phyloP scores from a whole-genome alignment of 2,113 vertebrate species.

The Blennius ocellaris region DNA sequence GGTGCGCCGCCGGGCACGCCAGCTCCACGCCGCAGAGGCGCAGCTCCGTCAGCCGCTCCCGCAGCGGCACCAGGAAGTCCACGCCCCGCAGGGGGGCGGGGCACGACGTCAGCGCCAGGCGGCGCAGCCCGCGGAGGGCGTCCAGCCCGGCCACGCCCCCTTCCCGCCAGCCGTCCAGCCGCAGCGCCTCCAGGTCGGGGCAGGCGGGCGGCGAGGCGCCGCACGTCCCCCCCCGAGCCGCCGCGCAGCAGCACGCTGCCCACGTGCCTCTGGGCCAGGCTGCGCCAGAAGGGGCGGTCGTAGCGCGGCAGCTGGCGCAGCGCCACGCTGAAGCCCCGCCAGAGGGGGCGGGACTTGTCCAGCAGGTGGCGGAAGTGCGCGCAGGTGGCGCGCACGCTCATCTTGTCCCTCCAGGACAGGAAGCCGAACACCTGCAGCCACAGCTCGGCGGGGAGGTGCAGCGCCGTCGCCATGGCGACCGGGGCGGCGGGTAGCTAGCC shows the following conservation, averaged over 20 bases:
- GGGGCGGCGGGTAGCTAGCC: too few relatives aligned
- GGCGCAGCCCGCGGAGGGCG: slow-evolving; percentile 19
- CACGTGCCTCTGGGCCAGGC: slow-evolving; percentile 56
- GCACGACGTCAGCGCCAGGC: slow-evolving; percentile 29
- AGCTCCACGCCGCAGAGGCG: slow-evolving; percentile 52
- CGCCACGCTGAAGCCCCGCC: slow-evolving; percentile 52
- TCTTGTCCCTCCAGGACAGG: slow-evolving; percentile 58
- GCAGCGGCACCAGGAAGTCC: slow-evolving; percentile 44
- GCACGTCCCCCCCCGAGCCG: slow-evolving; percentile 46
- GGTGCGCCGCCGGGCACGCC: slow-evolving; percentile 24
- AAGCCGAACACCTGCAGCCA: slow-evolving; percentile 65
- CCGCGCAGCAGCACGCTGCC: slow-evolving; percentile 3
- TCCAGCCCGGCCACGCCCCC: slow-evolving; percentile 8
- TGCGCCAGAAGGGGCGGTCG: slow-evolving; percentile 53
- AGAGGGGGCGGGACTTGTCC: slow-evolving; percentile 49
- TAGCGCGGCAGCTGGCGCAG: slow-evolving; percentile 38
- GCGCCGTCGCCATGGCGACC: slow-evolving; percentile 9
- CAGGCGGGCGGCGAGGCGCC: slow-evolving; percentile 35
- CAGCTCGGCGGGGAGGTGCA: slow-evolving; percentile 50
- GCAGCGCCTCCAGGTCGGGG: slow-evolving; percentile 23
- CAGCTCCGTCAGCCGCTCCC: slow-evolving; percentile 43
- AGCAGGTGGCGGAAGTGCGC: slow-evolving; percentile 44
- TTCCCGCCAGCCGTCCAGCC: slow-evolving; percentile 46
- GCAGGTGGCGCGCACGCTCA: slow-evolving; percentile 54
- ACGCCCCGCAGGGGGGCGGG: neutral